phyloP scores from a whole-genome alignment of 2,113 vertebrate genomes.

The Varanus salvator region DNA sequence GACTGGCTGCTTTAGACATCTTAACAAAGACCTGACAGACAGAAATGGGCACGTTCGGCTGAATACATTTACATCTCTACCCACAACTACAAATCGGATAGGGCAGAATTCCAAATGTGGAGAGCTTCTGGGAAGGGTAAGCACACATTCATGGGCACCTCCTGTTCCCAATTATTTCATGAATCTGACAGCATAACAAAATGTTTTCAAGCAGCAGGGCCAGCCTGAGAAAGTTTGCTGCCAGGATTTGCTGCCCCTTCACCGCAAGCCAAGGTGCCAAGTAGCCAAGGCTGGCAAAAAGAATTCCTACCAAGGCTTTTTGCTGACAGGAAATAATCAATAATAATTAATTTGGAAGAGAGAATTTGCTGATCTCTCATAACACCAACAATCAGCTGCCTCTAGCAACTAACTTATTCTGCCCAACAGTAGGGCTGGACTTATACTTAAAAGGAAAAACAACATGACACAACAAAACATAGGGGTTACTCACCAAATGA shows the following conservation, averaged over 20 bases:
- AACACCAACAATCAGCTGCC: background rate
- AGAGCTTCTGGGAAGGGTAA: background rate
- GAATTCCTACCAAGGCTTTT: background rate
- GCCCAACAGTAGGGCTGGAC: background rate
- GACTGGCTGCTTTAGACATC: no score
- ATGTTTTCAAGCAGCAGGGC: background rate
- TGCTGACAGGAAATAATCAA: background rate
- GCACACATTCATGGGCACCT: background rate
- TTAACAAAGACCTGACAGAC: no score
- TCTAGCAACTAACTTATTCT: background rate
- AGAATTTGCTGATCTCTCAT: background rate
- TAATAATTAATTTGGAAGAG: background rate
- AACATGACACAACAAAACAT: background rate
- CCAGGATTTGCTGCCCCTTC: no score
- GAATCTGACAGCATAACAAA: background rate
- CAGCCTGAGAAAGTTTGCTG: no score
- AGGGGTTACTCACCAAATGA: background rate
- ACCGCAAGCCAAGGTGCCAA: background rate
- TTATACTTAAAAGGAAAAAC: background rate
- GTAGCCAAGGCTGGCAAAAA: background rate
- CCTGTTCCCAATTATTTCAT: background rate
- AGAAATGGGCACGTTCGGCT: no score
- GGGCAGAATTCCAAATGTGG: background rate
- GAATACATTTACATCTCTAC: no score
- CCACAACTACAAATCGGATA: no score